These are phyloP conservation scores for Nycteola revayana DNA, from an alignment of 2,888 invertebrate species.

Conservation along the genomic window DNA sequence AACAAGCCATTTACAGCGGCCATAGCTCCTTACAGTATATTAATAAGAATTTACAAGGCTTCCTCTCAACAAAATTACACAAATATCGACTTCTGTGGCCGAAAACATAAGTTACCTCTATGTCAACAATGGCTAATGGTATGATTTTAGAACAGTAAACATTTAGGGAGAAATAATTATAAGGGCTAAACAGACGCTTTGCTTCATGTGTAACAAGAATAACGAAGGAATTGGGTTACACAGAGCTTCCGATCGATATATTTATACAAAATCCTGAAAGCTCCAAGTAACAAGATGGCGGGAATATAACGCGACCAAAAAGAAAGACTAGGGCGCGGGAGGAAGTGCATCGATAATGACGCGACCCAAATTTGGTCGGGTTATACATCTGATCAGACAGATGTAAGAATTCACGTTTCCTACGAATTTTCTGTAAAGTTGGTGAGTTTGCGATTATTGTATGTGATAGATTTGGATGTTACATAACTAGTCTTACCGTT, in stretches of 20 bases:
- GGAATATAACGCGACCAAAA: slow-evolving; percentile 62
- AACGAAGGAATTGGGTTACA: slow-evolving; percentile 61
- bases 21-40: slow-evolving; percentile 13
- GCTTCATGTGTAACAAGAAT: slow-evolving; percentile 40
- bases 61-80: slow-evolving; percentile 12
- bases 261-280: slow-evolving; percentile 75
- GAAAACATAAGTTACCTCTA: slow-evolving; percentile 26
- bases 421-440: slow-evolving; percentile 58
- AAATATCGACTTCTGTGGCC: slow-evolving; percentile 9
- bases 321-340: slow-evolving; percentile 42
- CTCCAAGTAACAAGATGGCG: slow-evolving; percentile 76
- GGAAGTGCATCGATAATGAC: slow-evolving; percentile 47
- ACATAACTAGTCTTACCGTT: slow-evolving; percentile 65
- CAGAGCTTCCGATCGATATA: slow-evolving; percentile 74
- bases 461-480: slow-evolving; percentile 28
- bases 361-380: slow-evolving; percentile 65
- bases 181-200: slow-evolving; percentile 27
- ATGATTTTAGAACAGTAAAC: slow-evolving; percentile 18
- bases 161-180: slow-evolving; percentile 18
- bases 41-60: slow-evolving; percentile 11
- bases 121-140: slow-evolving; percentile 58
- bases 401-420: slow-evolving; percentile 70
- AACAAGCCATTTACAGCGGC: slow-evolving; percentile 22
- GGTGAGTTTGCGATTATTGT: slow-evolving; percentile 39
- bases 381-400: slow-evolving; percentile 73